Evolutionary conservation across 2,113 vertebrate genomes (phyloP), one percentile per base, ranked within the genome.

Genomic region (Pangasianodon hypophthalmus): DNA sequence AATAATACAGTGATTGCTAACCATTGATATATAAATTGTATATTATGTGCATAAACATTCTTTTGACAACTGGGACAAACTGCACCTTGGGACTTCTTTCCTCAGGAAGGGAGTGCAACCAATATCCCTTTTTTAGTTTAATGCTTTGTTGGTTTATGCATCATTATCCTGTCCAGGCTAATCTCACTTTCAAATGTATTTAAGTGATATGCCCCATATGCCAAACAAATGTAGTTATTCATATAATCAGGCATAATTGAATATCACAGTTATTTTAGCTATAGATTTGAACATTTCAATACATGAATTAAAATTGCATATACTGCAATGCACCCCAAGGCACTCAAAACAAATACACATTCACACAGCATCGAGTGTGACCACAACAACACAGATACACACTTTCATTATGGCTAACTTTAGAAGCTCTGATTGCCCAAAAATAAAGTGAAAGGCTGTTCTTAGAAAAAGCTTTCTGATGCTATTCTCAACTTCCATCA

Each of bases 211-310:
- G 50, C n/a, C 50, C 0, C 29, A 16, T 46, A 83, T 83, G 32
- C 52, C 54, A 90, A 88, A 93, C 92, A 89, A 90, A 91, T 89
- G 90, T 91, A 92, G 24, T 86, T 77, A 91, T 92, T 26, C 73
- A 77, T 29, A n/a, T 46, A 50, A 50, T 80, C 46, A 50, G 26
- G 46, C 10, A 19, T 54, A 32, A 82, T 18, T 54, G 50, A 9
- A 54, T 82, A 82, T 82, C 2, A 54, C 32, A 32, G 50, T 82
- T 54, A 54, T 19, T 6, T 32, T 82, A 54, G 50, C 14, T 81
- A 0, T 18, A 81, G 48, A 32, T 81, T 18, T n/a, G 29, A 32
- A n/a, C 46, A 81, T 19, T 41, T 58, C 3, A 11, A 24, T 13
- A 60, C 19, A 60, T 19, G 0, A 41, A 41, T 60, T 60, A 6